phyloP scores from a whole-genome alignment of 2,888 invertebrate species.

The Digitonthophagus gazella region DNA sequence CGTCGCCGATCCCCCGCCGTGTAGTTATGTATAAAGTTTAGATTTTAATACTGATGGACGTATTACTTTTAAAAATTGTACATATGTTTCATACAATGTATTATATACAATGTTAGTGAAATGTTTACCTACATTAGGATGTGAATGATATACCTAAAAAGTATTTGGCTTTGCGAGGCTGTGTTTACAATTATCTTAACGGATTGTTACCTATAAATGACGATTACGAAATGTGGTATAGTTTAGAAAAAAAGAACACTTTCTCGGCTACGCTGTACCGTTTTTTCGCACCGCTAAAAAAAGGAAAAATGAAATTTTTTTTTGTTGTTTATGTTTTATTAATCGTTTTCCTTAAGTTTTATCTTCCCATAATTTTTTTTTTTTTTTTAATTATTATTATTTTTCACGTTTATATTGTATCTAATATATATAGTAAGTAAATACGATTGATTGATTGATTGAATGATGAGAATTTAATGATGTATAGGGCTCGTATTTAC shows the following conservation, averaged over 20 bases:
- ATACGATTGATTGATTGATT: conserved; percentile 33
- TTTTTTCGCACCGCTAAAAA: conserved; percentile 24
- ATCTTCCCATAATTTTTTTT: conserved; percentile 2
- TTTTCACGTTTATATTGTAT: neutral
- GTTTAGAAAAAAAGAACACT: too few relatives aligned
- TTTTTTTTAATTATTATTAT: neutral
- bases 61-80: conserved; percentile 44
- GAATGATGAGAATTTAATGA: conserved; percentile 44
- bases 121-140: conserved; percentile 36
- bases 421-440: neutral
- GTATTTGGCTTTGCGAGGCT: conserved; percentile 63
- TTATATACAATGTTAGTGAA: conserved; percentile 40
- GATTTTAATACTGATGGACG: conserved; percentile 41
- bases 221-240: conserved; percentile 29
- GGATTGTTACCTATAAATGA: conserved; percentile 50
- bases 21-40: conserved; percentile 43
- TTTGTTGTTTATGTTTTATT: conserved; percentile 15
- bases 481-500: conserved; percentile 45
- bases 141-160: conserved; percentile 51
- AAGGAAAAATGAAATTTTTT: conserved; percentile 18
- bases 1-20: conserved; percentile 25
- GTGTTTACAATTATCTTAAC: conserved; percentile 52
- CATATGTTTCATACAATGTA: conserved; percentile 47
- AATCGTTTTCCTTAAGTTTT: neutral
- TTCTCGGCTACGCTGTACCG: conserved; percentile 29